Percentiles rank a stretch among this genome's conserved stretches.
Conservation (phyloP, 1,140 invertebrate species). For the Drosophila serrata region DNA sequence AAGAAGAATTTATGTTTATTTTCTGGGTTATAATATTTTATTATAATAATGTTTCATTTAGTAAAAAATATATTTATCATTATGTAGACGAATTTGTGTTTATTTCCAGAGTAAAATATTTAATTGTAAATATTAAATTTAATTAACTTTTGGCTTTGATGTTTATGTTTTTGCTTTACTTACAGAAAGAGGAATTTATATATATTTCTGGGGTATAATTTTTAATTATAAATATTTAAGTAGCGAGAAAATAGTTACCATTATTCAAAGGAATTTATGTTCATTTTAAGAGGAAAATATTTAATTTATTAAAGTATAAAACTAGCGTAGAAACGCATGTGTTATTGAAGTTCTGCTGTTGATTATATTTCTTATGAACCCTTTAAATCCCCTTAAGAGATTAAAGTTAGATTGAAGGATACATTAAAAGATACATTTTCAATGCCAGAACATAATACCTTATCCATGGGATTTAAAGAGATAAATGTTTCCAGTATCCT, state of each 20-base stretch:
- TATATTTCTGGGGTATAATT: neutral
- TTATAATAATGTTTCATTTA: neutral
- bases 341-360: neutral
- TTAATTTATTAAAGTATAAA: neutral
- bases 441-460: neutral
- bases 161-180: no score
- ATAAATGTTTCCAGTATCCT: conserved; percentile 19
- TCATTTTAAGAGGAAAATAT: neutral
- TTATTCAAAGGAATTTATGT: neutral
- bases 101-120: neutral
- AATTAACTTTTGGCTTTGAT: no score
- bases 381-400: neutral
- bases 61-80: neutral
- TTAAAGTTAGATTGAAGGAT: neutral
- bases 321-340: neutral
- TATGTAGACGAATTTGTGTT: neutral
- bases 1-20: neutral
- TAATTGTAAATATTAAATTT: neutral
- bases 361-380: neutral
- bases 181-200: neutral
- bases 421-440: neutral
- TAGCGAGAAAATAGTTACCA: neutral
- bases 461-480: neutral
- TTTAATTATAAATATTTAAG: neutral
- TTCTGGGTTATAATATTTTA: neutral